Percentiles rank a stretch among this genome's conserved stretches.
phyloP scores from a whole-genome alignment of 2,888 invertebrate genomes.

The Hyalella azteca region DNA sequence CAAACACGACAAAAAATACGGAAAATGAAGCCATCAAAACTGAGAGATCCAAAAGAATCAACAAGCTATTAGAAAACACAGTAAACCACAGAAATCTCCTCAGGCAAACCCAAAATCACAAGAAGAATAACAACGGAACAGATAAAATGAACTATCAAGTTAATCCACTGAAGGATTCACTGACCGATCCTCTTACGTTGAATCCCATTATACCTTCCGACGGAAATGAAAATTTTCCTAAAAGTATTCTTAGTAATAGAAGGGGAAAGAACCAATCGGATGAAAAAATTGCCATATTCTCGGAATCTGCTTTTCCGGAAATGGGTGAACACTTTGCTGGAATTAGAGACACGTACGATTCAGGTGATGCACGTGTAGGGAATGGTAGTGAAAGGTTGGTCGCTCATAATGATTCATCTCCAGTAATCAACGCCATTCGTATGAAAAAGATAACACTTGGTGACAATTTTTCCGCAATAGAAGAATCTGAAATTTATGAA shows the following conservation, averaged over 20 bases:
- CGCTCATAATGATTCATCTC: neutral
- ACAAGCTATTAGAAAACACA: neutral
- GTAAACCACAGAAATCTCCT: neutral
- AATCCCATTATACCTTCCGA: too few relatives aligned
- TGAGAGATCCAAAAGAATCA: neutral
- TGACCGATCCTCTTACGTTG: too few relatives aligned
- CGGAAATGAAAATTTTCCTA: too few relatives aligned
- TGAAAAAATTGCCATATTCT: too few relatives aligned
- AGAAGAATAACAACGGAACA: too few relatives aligned
- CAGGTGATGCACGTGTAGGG: neutral
- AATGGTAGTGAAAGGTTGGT: neutral
- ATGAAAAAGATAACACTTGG: neutral
- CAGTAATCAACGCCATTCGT: neutral
- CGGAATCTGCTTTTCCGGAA: too few relatives aligned
- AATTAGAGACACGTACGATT: neutral
- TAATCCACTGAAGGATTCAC: too few relatives aligned
- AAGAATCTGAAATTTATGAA: slow-evolving; percentile 18
- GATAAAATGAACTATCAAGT: too few relatives aligned
- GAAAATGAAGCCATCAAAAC: neutral
- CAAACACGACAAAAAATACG: neutral
- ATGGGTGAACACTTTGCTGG: neutral
- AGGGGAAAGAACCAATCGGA: too few relatives aligned
- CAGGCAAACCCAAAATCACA: neutral
- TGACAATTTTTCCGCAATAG: neutral
- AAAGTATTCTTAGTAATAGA: too few relatives aligned